phyloP scores from a whole-genome alignment of 2,113 vertebrate genomes.

The Prionailurus viverrinus region DNA sequence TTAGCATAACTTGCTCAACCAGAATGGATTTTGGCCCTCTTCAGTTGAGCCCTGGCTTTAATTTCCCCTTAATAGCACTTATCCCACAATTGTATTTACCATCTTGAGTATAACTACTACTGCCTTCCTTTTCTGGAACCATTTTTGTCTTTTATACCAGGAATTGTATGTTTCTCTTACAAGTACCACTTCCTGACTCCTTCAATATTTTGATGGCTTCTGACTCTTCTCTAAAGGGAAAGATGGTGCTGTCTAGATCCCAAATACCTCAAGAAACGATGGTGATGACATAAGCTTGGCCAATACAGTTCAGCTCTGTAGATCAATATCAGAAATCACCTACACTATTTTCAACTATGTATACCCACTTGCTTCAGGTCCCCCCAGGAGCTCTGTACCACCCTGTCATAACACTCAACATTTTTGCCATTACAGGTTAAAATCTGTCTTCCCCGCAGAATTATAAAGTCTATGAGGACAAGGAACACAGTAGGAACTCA shows the following conservation, averaged over 20 bases:
- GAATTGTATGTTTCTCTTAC: constrained; percentile 38
- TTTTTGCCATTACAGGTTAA: constrained; percentile 31
- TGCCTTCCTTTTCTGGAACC: constrained; percentile 36
- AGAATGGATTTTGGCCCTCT: background rate
- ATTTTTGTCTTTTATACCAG: background rate
- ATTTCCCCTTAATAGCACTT: constrained; percentile 43
- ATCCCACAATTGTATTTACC: background rate
- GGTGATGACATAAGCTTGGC: background rate
- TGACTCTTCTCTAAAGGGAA: constrained; percentile 29
- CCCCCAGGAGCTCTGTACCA: background rate
- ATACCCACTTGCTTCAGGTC: background rate
- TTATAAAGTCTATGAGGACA: background rate
- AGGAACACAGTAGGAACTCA: background rate
- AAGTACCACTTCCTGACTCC: background rate
- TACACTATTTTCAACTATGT: background rate
- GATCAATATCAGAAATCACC: constrained; percentile 63
- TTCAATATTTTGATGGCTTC: constrained; percentile 60
- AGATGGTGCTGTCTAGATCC: background rate
- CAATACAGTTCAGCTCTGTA: background rate
- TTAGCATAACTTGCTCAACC: background rate
- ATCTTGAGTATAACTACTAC: background rate
- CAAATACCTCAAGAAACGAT: constrained; percentile 11
- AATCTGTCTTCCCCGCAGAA: constrained; percentile 30
- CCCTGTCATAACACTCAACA: background rate
- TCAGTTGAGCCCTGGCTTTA: background rate